These are phyloP conservation scores for Stylophora pistillata DNA, from an alignment of 64 coral and sea anemone species.

Conservation along the genomic window DNA sequence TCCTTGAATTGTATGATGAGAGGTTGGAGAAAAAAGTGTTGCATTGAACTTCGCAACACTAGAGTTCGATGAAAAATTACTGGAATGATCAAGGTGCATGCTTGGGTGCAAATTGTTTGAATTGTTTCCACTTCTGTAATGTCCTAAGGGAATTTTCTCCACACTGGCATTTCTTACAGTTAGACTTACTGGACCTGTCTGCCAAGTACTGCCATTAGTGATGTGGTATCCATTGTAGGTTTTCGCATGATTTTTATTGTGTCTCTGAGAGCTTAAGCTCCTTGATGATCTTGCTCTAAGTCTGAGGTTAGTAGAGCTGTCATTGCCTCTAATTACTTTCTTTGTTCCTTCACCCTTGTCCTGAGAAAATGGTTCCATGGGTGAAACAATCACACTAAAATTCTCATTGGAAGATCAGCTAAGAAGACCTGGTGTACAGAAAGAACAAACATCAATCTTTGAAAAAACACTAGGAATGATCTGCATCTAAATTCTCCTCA, in stretches of 20 bases:
- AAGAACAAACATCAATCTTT: background rate
- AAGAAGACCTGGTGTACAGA: background rate
- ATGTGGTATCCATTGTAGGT: background rate
- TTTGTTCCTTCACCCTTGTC: conserved; percentile 31
- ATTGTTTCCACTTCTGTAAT: background rate
- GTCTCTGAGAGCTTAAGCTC: background rate
- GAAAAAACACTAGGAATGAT: background rate
- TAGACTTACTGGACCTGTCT: background rate
- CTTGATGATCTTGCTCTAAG: conserved; percentile 24
- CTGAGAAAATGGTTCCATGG: conserved; percentile 13
- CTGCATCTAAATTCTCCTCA: too few relatives aligned
- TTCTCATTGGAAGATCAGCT: background rate
- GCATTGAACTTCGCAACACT: conserved; percentile 38
- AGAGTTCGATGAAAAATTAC: background rate
- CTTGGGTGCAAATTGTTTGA: background rate
- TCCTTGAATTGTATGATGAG: background rate
- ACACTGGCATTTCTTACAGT: background rate
- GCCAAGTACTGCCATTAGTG: background rate
- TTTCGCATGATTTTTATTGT: background rate
- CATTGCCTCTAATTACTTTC: conserved; percentile 21
- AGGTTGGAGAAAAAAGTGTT: conserved; percentile 23
- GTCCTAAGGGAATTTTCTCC: conserved; percentile 29
- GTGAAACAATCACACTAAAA: too few relatives aligned
- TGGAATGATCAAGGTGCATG: conserved; percentile 7
- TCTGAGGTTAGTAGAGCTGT: background rate